Evolutionary conservation across 2,888 invertebrate species (phyloP), one percentile per base, ranked within the genome.

Genomic region (Drosophila prolongata): DNA sequence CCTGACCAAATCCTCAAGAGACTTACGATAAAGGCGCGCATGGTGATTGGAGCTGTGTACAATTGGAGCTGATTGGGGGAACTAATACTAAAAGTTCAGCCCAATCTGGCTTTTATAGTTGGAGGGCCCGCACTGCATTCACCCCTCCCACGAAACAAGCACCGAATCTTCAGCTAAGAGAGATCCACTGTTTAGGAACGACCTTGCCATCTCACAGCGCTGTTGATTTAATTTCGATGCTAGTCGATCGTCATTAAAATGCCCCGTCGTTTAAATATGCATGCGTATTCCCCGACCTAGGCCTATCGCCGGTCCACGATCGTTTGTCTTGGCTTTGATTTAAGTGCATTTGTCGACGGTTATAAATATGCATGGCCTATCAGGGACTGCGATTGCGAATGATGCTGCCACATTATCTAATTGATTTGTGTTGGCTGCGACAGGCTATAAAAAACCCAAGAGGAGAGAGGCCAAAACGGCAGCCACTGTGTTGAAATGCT

Each of bases 1-100:
- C 16, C 30, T 30, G 9, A 3, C 30, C 6, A 10, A 30, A 24
- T 14, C 40, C 56, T 11, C 13, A 9, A 3, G 9, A 13, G 35
- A 85, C 90, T 89, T 77, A 88, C 88, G 71, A 88, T 76, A 67
- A 89, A 75, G 57, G 68, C 74, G 75, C 90, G 90, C 87, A 88
- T 87, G 64, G 59, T 74, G 56, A 55, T 19, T 49, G 42, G 37
- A 30, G 52, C 37, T 37, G 42, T 54, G 54, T 57, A 49, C 78
- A 52, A 59, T 53, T 77, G 61, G 55, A 87, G 67, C 60, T 70
- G 50, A 64, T 54, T 61, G 54, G 34, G 66, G 79, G 70, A 73
- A 85, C 85, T 85, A 85, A 81, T 89, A 75, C 43, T 74, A 59
- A 52, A 35, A 71, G 27, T 54, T 24, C 13, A 16, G 35, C 38